A percentile compares a stretch with the other conserved stretches of the same genome.
Conservation (phyloP, 2,797 vertebrate species). For the Sebastes hubbsi region DNA sequence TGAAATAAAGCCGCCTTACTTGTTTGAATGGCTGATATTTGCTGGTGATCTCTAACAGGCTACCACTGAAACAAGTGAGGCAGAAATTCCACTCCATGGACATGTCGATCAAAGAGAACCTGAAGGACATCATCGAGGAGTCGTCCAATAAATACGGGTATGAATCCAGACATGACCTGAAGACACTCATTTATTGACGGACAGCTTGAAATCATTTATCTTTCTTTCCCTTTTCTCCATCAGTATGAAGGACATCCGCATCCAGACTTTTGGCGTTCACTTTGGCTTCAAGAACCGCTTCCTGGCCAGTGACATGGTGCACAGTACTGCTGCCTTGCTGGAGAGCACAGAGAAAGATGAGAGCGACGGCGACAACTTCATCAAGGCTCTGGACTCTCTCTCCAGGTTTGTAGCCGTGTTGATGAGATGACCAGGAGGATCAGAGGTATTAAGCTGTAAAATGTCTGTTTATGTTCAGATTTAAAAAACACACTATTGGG, state of each 20-base stretch:
- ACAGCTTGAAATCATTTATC: neutral
- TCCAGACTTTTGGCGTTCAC: slow-evolving; percentile 95
- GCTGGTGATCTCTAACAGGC: slow-evolving; percentile 69
- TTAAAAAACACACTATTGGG: neutral
- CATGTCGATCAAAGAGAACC: slow-evolving; percentile 93
- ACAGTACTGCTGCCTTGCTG: slow-evolving; percentile 89
- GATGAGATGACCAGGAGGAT: neutral
- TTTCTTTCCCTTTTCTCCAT: neutral
- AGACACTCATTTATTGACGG: neutral
- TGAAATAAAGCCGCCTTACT: neutral
- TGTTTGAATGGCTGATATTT: neutral
- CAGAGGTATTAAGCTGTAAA: neutral
- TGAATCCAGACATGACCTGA: neutral
- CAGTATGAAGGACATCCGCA: slow-evolving; percentile 96
- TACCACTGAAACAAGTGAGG: slow-evolving; percentile 94
- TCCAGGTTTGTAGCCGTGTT: slow-evolving; percentile 84
- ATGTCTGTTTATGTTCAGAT: neutral
- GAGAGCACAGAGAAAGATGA: slow-evolving; percentile 90
- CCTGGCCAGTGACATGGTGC: slow-evolving; percentile 93
- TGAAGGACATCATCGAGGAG: slow-evolving; percentile 95
- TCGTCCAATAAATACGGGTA: slow-evolving; percentile 98
- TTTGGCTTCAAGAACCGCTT: slow-evolving; percentile 99
- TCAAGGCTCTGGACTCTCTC: slow-evolving; percentile 94
- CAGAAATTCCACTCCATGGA: slow-evolving; percentile 99
- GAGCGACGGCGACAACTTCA: slow-evolving; percentile 88